Evolutionary conservation across 2,113 vertebrate genomes (phyloP), one percentile per base, ranked within the genome.

Genomic region (Gopherus flavomarginatus): DNA sequence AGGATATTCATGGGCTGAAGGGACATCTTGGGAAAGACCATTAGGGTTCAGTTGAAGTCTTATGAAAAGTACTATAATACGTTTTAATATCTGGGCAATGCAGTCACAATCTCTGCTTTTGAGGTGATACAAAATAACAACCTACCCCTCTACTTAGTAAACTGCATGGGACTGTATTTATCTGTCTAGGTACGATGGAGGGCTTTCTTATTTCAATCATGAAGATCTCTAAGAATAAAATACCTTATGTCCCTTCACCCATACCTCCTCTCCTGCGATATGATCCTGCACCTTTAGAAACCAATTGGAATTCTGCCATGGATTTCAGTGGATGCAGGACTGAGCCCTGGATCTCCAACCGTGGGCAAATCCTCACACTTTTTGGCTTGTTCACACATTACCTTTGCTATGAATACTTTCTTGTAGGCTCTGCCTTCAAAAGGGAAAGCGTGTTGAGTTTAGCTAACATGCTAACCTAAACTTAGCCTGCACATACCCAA

Each of bases 291-390:
- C 83, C 8, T 4, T 29, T 57, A 2, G 2, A 5, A 38, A 3
- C 1, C 10, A 26, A 29, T 81, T 29, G 54, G 12, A 84, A 87
- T 57, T 35, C 4, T 8, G 5, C 3, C 5, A n/a, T 6, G 49
- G 4, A 86, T 59, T 65, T 26, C 0, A 0, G 69, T 78, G 87
- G 38, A 31, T 75, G 2, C 21, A 75, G 7, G 19, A 31, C 79
- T 75, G 77, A 29, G n/a, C 38, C 38, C 21, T 17, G 12, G 19
- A n/a, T 77, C 21, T 56, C 56, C 42, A 59, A 47, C 29, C 57
- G 22, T 31, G 87, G 5, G 1, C 3, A 54, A 35, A 79, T 75
- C 13, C 1, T 59, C 54, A 0, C 0, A 2, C 11, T 1, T 35
- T 42, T 78, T 27, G 79, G 11, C 81, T 85, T 77, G 11, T 91